Base-by-base conservation (phyloP, 2,113 vertebrate species). In the Dipodomys spectabilis region DNA sequence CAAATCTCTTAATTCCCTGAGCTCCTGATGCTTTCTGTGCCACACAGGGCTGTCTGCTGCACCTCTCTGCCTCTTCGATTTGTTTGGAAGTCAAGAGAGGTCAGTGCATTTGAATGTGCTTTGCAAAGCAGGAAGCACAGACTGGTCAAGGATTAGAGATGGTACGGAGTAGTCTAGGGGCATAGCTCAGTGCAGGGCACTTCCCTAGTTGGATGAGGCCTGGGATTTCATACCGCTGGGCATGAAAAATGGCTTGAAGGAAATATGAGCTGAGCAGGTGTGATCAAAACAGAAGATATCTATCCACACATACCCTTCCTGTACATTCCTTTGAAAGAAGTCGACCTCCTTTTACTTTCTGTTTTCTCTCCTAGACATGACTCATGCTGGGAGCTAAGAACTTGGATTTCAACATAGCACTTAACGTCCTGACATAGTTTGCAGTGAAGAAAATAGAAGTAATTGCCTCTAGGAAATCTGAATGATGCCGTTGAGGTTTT, bases 261-360 rank as follows among this genome's bases (percentile, higher is more conserved):
- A 45, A 57, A 27, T 25, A 13, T 5, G 6, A 81, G 30, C 32
- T 44, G 23, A 49, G 12, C 1, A 19, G 6, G 5, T 53, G 6
- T 87, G 35, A 35, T 7, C 25, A 27, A 68, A 78, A 28, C 28
- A 68, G 92, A 57, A 57, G 15, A 13, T 57, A 57, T 18, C 53
- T 16, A 13, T 16, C 13, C 53, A 57, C 53, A 57, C 53, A 57
- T 13, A 13, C 49, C 73, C 86, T 74, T 95, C 74, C 22, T 85
- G 13, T 92, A 39, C 85, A 53, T 87, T 88, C 35, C 78, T 73
- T 88, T 90, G 90, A 91, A 90, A 94, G 72, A 92, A n/a, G 32
- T 68, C 91, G 62, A 86, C 92, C 79, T 91, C 85, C 72, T 95
- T 95, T 94, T 72, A 71, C 28, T 91, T 94, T 91, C 90, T 96